phyloP scores from a whole-genome alignment of 2,113 vertebrate genomes.

The Athene noctua region DNA sequence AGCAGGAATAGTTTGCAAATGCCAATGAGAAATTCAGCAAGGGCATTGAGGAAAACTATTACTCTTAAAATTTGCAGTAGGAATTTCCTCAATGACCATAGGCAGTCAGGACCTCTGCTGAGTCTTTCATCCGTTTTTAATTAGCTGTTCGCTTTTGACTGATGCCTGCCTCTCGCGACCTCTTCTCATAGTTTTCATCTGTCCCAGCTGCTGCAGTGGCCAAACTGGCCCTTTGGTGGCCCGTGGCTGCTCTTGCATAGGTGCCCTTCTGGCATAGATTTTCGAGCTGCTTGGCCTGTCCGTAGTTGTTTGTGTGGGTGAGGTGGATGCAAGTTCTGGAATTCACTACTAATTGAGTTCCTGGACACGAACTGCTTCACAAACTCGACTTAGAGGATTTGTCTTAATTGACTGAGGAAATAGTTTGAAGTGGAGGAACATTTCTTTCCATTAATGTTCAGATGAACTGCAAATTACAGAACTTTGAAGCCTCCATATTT shows the following conservation, averaged over 20 bases:
- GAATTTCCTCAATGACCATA: neutral
- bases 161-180: neutral
- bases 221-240: neutral
- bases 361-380: constrained; percentile 71
- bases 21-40: neutral
- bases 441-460: constrained; percentile 77
- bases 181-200: neutral
- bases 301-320: neutral
- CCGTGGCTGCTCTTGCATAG: neutral
- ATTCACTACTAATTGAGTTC: constrained; percentile 71
- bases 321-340: constrained; percentile 50
- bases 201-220: neutral
- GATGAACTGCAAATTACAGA: constrained; percentile 74
- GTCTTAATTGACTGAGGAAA: constrained; percentile 79
- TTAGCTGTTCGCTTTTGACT: neutral
- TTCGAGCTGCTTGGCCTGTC: neutral
- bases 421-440: constrained; percentile 73
- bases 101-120: neutral
- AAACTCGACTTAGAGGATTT: constrained; percentile 75
- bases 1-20: neutral
- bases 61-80: neutral
- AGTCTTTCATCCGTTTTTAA: neutral
- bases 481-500: constrained; percentile 66
- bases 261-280: neutral
- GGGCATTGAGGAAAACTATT: neutral